A percentile compares a stretch with the other conserved stretches of the same genome.
phyloP scores from a whole-genome alignment of 1,140 invertebrate species.

The Orussus abietinus region DNA sequence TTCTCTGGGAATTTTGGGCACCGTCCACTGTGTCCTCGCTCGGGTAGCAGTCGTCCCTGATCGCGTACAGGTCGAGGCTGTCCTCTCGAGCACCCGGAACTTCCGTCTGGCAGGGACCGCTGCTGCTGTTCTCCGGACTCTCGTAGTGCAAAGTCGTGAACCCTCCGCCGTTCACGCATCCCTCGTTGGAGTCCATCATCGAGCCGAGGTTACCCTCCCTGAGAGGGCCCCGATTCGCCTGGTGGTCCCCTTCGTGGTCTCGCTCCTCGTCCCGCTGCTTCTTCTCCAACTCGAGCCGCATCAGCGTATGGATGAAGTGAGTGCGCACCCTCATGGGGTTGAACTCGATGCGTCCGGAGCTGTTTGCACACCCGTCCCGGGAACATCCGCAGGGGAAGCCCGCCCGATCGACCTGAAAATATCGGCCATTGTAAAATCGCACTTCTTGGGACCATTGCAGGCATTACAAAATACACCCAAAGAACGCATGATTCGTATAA shows the following conservation, averaged over 20 bases:
- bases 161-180: constrained; percentile 60
- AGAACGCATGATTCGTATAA: no score
- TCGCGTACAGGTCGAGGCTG: constrained; percentile 63
- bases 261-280: constrained; percentile 58
- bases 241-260: constrained; percentile 27
- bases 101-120: constrained; percentile 39
- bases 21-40: constrained; percentile 52
- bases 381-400: constrained; percentile 97
- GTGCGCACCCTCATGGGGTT: constrained; percentile 92
- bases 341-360: constrained; percentile 90
- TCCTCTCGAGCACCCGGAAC: constrained; percentile 58
- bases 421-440: no score
- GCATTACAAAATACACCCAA: not conserved
- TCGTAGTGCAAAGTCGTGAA: constrained; percentile 66
- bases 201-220: constrained; percentile 56
- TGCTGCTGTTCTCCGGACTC: constrained; percentile 25
- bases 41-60: constrained; percentile 65
- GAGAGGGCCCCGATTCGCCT: constrained; percentile 38
- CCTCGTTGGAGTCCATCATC: constrained; percentile 54
- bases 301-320: constrained; percentile 96
- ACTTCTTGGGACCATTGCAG: no score
- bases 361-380: constrained; percentile 90
- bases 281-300: constrained; percentile 89
- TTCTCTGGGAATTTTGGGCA: constrained; percentile 39
- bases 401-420: constrained; percentile 79